These are phyloP conservation scores for Lepidurus arcticus DNA, from an alignment of 1,140 invertebrate genomes.

Conservation along the genomic window DNA sequence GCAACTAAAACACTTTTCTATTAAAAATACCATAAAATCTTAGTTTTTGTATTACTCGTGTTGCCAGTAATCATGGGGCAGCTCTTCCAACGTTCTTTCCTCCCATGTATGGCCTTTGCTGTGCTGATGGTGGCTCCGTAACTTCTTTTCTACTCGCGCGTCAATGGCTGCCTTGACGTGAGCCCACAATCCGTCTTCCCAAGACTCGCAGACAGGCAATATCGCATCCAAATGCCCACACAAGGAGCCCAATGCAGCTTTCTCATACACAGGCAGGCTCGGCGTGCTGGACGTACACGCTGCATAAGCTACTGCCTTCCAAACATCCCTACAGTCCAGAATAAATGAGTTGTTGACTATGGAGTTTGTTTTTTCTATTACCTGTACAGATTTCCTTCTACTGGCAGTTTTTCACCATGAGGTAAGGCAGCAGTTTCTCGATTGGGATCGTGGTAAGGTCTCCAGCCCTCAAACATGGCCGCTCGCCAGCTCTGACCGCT, in stretches of 20 bases:
- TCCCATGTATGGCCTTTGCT: conserved; percentile 31
- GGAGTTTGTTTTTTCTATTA: not conserved
- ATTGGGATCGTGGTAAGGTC: conserved; percentile 74
- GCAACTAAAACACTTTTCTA: not conserved
- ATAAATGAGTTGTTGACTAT: too few species aligned
- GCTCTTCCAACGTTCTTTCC: conserved; percentile 40
- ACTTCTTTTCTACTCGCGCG: conserved; percentile 69
- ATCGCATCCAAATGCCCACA: conserved; percentile 75
- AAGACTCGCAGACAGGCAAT: conserved; percentile 65
- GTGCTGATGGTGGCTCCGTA: conserved; percentile 48
- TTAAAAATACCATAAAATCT: not conserved
- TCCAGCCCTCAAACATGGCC: conserved; percentile 83
- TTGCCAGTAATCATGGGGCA: conserved; percentile 73
- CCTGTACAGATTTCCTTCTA: conserved; percentile 73
- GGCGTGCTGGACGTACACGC: conserved; percentile 53
- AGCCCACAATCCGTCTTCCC: conserved; percentile 88
- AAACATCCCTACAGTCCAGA: conserved; percentile 64
- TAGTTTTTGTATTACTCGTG: conserved; percentile 51
- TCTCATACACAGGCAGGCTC: conserved; percentile 46
- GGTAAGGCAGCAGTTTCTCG: conserved; percentile 44
- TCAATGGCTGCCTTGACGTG: conserved; percentile 77
- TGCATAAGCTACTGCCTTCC: conserved; percentile 78
- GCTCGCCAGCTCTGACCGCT: conserved; percentile 85
- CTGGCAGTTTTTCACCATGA: conserved; percentile 45
- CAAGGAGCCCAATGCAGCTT: conserved; percentile 63